Evolutionary conservation across 2,888 invertebrate genomes (phyloP).

Genomic region (Enchytraeus crypticus): DNA sequence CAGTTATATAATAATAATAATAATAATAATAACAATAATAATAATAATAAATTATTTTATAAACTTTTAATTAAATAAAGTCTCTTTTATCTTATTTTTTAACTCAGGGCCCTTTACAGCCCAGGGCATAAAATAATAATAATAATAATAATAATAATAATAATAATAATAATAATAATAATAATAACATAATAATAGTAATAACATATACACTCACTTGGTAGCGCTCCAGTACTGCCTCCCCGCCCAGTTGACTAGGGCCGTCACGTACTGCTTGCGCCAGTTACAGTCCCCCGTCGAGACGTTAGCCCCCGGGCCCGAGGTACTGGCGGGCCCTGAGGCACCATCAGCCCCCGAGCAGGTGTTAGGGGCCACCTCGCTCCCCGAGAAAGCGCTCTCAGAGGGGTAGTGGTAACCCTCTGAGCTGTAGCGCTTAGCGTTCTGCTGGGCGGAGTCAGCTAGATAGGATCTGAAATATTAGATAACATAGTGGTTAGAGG

Average conservation of each 20-base stretch:
- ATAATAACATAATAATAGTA: too few species aligned
- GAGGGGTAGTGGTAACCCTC: constrained; percentile 30
- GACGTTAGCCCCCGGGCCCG: not conserved
- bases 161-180: too few species aligned
- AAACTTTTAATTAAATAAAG: too few species aligned
- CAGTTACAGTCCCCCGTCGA: constrained; percentile 5
- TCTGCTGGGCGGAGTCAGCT: constrained; percentile 19
- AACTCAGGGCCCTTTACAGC: too few species aligned
- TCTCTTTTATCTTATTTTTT: too few species aligned
- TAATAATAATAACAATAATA: too few species aligned
- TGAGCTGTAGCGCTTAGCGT: constrained; percentile 19
- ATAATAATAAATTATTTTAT: too few species aligned
- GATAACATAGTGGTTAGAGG: too few species aligned
- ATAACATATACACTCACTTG: too few species aligned
- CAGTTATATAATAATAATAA: too few species aligned
- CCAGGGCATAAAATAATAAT: too few species aligned
- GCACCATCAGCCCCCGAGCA: not conserved
- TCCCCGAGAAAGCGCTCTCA: constrained; percentile 30
- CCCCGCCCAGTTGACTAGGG: constrained; percentile 39
- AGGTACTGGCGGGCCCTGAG: not conserved
- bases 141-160: too few species aligned
- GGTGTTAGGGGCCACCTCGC: constrained; percentile 19
- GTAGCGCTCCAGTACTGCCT: constrained; percentile 42
- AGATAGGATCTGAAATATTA: constrained; percentile 9
- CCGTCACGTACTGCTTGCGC: constrained; percentile 31